Base-by-base conservation (phyloP, 2,888 invertebrate genomes). In the Gasteruption jaculator region DNA sequence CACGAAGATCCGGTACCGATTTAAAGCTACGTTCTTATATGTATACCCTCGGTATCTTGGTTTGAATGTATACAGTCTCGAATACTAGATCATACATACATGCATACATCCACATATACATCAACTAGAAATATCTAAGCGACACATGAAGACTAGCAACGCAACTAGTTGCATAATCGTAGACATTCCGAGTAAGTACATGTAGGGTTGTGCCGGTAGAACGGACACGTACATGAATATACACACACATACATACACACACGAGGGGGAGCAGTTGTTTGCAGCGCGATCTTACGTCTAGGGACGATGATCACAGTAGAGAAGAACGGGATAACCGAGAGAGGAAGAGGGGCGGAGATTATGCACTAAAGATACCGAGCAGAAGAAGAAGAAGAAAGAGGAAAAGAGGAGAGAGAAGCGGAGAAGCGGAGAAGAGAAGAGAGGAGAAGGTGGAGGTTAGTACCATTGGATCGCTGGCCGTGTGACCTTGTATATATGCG, bases 401-500 rank as follows among this genome's bases (percentile, higher is more conserved):
- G 12, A 38, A 34, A 25, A 33, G 35, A 38, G 25, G 43, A 35
- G 32, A 39, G 41, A 39, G 40, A 32, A 41, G 21, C 20, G 19
- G 49, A 40, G 33, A 43, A 44, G 33, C 40, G 30, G 32, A 21
- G 20, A 42, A 32, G 29, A 37, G 44, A 44, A 43, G 27, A 32
- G 41, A 43, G 32, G 39, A 32, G 50, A 55, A 55, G 55, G 55
- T 49, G 53, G 56, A 62, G 63, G 61, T 64, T 61, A 64, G 63
- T 62, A 65, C 58, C 60, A 62, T 50, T 56, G 64, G 65, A 58
- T 61, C 65, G 60, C 56, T 62, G 65, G 65, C 67, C 68, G 63
- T 56, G 58, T 68, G 65, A 68, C 68, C 68, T 68, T 68, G 68
- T 58, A 57, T 56, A 56, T 50, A 58, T 61, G 60, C 59, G 56